Percentiles rank a stretch among this genome's conserved stretches.
Conservation (phyloP, 2,888 invertebrate genomes). For the Diarsia brunnea region DNA sequence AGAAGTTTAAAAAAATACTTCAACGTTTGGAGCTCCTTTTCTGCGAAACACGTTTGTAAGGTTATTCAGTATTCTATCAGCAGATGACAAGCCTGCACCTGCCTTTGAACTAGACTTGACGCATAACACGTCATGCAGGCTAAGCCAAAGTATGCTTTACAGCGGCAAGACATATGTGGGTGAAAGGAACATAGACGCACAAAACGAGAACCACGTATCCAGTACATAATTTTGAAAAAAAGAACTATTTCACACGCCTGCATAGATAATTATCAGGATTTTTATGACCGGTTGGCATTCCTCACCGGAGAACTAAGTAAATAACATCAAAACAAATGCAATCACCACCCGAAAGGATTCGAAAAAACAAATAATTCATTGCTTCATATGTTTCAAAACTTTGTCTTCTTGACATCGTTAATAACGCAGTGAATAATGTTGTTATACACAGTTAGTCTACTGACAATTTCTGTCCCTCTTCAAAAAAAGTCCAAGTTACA, state of each 20-base stretch:
- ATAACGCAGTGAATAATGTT: background rate
- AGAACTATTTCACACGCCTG: too few relatives aligned
- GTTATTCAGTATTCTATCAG: conserved; percentile 11
- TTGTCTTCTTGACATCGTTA: too few relatives aligned
- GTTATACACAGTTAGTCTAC: background rate
- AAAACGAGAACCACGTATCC: too few relatives aligned
- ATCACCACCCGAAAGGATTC: background rate
- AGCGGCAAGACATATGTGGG: background rate
- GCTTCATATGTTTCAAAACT: background rate
- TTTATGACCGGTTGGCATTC: background rate
- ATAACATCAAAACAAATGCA: background rate
- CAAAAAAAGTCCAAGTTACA: background rate
- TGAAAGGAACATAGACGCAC: too few relatives aligned
- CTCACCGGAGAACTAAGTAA: background rate
- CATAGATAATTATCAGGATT: too few relatives aligned
- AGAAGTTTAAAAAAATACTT: background rate
- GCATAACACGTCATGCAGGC: conserved; percentile 2
- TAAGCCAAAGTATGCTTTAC: background rate
- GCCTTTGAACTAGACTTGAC: background rate
- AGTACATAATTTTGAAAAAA: too few relatives aligned
- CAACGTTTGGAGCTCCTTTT: conserved; percentile 7
- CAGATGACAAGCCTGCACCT: conserved; percentile 7
- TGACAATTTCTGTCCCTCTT: background rate
- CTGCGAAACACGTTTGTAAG: conserved; percentile 26
- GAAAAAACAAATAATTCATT: too few relatives aligned